phyloP scores from a whole-genome alignment of 2,113 vertebrate genomes.

The Cyanistes caeruleus region DNA sequence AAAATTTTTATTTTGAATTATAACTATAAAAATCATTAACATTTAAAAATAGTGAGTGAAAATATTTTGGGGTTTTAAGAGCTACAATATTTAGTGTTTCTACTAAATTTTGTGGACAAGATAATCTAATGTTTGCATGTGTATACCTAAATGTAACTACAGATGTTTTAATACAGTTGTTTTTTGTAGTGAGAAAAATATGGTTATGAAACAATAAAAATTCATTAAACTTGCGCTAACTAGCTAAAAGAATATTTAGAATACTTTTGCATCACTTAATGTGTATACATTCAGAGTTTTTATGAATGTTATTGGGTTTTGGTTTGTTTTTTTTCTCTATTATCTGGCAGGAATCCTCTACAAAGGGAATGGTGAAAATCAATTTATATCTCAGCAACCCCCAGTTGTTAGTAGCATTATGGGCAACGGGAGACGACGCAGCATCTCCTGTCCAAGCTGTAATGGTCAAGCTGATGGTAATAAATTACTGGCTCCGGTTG shows the following conservation, averaged over 20 bases:
- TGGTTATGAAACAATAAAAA: background rate
- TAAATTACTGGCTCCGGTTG: constrained; percentile 93
- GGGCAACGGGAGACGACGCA: constrained; percentile 93
- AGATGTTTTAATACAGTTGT: background rate
- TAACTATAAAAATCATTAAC: background rate
- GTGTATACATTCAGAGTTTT: background rate
- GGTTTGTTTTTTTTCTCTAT: background rate
- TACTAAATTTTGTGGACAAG: background rate
- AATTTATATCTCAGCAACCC: constrained; percentile 96
- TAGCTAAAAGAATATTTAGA: background rate
- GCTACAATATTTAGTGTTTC: background rate
- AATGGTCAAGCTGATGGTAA: constrained; percentile 98
- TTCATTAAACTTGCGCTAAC: background rate
- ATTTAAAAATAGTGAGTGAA: background rate
- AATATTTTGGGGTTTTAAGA: background rate
- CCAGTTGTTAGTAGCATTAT: constrained; percentile 95
- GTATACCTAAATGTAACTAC: background rate
- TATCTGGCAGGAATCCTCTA: constrained; percentile 88
- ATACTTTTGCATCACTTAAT: background rate
- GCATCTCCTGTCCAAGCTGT: constrained; percentile 97
- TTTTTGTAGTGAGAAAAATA: background rate
- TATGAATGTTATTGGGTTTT: background rate
- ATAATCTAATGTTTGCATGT: background rate
- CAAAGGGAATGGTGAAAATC: constrained; percentile 96
- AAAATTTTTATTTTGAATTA: background rate